phyloP scores from a whole-genome alignment of 2,888 invertebrate species.

The Rhingia campestris region DNA sequence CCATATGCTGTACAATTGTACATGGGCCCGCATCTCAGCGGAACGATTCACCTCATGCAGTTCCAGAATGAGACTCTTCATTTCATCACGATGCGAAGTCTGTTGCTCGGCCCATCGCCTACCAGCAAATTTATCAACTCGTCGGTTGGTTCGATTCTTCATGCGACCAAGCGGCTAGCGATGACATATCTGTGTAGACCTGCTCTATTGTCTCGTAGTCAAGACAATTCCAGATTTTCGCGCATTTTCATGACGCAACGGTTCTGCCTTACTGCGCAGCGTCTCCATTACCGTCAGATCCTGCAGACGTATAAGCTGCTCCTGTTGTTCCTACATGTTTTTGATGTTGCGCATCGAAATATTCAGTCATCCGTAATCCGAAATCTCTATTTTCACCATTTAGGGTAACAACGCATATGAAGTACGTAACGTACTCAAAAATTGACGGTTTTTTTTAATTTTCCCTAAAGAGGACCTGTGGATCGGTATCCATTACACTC shows the following conservation, averaged over 20 bases:
- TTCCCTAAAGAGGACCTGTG: too few relatives aligned
- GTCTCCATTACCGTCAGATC: conserved; percentile 81
- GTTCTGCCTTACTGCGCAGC: conserved; percentile 77
- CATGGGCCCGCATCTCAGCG: conserved; percentile 75
- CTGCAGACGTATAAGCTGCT: conserved; percentile 80
- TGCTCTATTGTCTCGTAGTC: conserved; percentile 81
- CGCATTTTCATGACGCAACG: conserved; percentile 70
- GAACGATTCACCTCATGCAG: conserved; percentile 80
- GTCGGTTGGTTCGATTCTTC: conserved; percentile 82
- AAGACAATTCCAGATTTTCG: conserved; percentile 77
- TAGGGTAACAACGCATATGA: too few relatives aligned
- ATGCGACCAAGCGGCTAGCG: conserved; percentile 82
- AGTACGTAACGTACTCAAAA: too few relatives aligned
- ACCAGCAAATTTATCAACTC: conserved; percentile 81
- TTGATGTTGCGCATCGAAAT: conserved; percentile 81
- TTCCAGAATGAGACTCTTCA: conserved; percentile 87
- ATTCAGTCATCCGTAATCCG: too few relatives aligned
- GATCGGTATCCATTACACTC: too few relatives aligned
- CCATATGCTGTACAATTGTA: conserved; percentile 43
- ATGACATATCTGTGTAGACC: conserved; percentile 82
- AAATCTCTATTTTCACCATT: too few relatives aligned
- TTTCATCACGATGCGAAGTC: conserved; percentile 87
- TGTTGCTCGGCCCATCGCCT: conserved; percentile 82
- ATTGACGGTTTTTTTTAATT: too few relatives aligned
- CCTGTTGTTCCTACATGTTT: conserved; percentile 80